Percentiles rank a stretch among this genome's conserved stretches.
Conservation (phyloP, 2,797 vertebrate genomes). For the Buceros bicornis region DNA sequence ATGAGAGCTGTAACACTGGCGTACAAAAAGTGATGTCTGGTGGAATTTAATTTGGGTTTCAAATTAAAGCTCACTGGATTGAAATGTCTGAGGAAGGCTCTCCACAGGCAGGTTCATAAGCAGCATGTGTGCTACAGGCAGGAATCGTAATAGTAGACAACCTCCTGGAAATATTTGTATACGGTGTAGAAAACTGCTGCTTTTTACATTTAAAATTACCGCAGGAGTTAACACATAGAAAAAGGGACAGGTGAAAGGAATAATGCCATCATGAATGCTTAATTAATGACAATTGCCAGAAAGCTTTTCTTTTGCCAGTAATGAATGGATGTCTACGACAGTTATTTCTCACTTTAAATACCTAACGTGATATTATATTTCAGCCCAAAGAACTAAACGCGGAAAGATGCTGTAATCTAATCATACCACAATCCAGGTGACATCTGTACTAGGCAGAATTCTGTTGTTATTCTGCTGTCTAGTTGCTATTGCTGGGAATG, state of each 20-base stretch:
- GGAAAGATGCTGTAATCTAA: slow-evolving; percentile 76
- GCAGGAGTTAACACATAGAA: background rate
- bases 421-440: slow-evolving; percentile 79
- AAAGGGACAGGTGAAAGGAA: slow-evolving; percentile 14
- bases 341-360: slow-evolving; percentile 71
- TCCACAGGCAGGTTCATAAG: background rate
- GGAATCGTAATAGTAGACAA: background rate
- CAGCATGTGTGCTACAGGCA: slow-evolving; percentile 4
- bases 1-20: background rate
- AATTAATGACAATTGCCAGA: slow-evolving; percentile 47
- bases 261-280: background rate
- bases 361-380: slow-evolving; percentile 68
- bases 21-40: slow-evolving; percentile 1
- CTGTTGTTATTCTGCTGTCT: slow-evolving; percentile 81
- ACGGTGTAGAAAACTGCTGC: background rate
- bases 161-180: slow-evolving; percentile 11
- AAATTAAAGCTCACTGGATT: slow-evolving; percentile 39
- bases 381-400: slow-evolving; percentile 67
- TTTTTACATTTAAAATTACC: slow-evolving; percentile 25
- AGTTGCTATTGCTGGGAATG: slow-evolving; percentile 78
- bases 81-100: slow-evolving; percentile 16
- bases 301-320: slow-evolving; percentile 48
- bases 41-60: slow-evolving; percentile 41
- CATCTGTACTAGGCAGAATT: slow-evolving; percentile 79
- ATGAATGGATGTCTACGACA: background rate